phyloP scores from a whole-genome alignment of 2,113 vertebrate species.

The Ceuthmochares aereus region DNA sequence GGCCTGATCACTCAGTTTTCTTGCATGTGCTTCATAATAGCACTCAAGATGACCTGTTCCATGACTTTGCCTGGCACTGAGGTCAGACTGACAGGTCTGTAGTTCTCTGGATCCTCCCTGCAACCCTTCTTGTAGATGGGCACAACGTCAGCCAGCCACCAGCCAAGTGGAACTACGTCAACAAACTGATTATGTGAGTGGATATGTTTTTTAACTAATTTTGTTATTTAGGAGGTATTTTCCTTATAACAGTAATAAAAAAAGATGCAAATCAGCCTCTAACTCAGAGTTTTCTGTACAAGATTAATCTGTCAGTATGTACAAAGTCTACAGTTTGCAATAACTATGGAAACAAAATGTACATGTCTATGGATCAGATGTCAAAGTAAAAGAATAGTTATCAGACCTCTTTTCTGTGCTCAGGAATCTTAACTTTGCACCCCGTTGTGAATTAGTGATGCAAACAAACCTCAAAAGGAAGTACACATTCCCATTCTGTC shows the following conservation, averaged over 20 bases:
- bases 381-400: not conserved
- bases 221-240: not conserved
- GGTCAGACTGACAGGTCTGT: too few species aligned
- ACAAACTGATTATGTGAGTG: not conserved
- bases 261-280: not conserved
- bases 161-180: too few species aligned
- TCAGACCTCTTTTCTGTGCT: not conserved
- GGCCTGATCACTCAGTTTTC: too few species aligned
- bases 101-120: too few species aligned
- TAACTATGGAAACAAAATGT: not conserved
- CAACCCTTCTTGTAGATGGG: too few species aligned
- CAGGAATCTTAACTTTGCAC: not conserved
- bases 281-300: not conserved
- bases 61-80: too few species aligned
- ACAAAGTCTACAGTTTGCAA: not conserved
- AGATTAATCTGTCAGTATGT: not conserved
- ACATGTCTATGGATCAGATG: not conserved
- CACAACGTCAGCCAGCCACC: too few species aligned
- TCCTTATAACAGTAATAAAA: not conserved
- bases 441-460: constrained; percentile 34
- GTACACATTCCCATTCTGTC: not conserved
- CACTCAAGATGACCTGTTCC: too few species aligned
- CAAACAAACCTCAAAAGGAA: constrained; percentile 43
- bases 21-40: too few species aligned
- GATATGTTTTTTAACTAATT: not conserved